Conservation (phyloP, 2,113 vertebrate species). For the Lipophrys pholis region DNA sequence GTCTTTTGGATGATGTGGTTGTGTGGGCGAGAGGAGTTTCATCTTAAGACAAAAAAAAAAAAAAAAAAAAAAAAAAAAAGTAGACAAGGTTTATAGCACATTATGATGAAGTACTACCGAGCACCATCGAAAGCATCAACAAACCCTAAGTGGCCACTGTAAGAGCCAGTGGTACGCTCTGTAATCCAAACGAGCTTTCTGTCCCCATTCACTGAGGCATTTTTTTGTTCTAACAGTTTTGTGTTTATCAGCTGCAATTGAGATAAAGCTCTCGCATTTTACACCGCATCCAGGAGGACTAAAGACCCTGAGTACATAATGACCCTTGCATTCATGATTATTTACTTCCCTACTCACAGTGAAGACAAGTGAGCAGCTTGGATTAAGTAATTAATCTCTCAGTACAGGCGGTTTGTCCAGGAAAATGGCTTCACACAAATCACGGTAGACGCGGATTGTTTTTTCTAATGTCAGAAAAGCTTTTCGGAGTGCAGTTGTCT, state of each 20-base stretch:
- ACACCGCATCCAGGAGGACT: conserved; percentile 50
- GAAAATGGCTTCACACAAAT: conserved; percentile 73
- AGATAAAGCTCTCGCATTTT: conserved; percentile 79
- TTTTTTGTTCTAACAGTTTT: conserved; percentile 55
- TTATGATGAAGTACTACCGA: conserved; percentile 48
- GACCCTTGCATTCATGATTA: conserved; percentile 67
- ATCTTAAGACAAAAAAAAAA: conserved; percentile 2
- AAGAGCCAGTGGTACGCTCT: conserved; percentile 36
- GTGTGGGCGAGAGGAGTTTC: not conserved
- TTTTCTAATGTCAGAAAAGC: conserved; percentile 62
- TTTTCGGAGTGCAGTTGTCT: conserved; percentile 43
- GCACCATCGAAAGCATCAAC: conserved; percentile 40
- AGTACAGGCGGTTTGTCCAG: conserved; percentile 58
- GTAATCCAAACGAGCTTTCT: conserved; percentile 40
- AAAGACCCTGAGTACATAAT: conserved; percentile 70
- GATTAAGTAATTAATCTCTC: conserved; percentile 81
- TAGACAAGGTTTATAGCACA: conserved; percentile 7
- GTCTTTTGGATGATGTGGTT: not conserved
- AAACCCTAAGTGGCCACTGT: conserved; percentile 41
- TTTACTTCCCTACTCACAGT: conserved; percentile 54
- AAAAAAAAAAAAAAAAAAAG: too few species aligned
- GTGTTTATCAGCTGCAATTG: conserved; percentile 69
- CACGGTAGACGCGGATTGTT: conserved; percentile 69
- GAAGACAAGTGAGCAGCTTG: conserved; percentile 61
- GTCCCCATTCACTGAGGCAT: conserved; percentile 59